Conservation (phyloP, 2,888 invertebrate genomes). For the Onthophagus sagittarius region DNA sequence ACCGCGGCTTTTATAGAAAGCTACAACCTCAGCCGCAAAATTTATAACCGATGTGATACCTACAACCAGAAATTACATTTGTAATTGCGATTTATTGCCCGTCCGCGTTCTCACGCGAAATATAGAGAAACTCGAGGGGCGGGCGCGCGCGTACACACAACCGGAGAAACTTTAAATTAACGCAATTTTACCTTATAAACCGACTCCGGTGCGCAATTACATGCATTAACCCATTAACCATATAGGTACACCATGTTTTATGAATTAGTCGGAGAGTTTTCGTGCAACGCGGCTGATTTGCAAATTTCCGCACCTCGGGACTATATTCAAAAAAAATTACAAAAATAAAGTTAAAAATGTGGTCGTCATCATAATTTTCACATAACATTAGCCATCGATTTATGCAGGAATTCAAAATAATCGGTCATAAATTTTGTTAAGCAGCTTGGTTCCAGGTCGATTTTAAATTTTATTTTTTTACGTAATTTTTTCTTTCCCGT, state of each 20-base stretch:
- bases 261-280: neutral
- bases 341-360: no score
- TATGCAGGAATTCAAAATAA: neutral
- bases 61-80: conserved; percentile 24
- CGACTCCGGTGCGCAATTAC: neutral
- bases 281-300: no score
- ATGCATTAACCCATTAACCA: neutral
- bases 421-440: neutral
- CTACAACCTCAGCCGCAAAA: neutral
- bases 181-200: neutral
- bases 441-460: neutral
- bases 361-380: neutral
- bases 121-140: neutral
- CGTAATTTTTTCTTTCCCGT: no score
- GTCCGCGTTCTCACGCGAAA: neutral
- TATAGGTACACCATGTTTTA: neutral
- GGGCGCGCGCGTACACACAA: neutral
- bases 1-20: neutral
- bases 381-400: neutral
- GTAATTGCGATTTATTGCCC: conserved; percentile 23
- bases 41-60: conserved; percentile 18
- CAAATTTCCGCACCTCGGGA: no score
- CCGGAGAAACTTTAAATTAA: neutral
- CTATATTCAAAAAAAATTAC: no score
- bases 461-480: no score